These are phyloP conservation scores for Zoanthus solanderi DNA, from an alignment of 92 coral and sea anemone species.

Conservation along the genomic window DNA sequence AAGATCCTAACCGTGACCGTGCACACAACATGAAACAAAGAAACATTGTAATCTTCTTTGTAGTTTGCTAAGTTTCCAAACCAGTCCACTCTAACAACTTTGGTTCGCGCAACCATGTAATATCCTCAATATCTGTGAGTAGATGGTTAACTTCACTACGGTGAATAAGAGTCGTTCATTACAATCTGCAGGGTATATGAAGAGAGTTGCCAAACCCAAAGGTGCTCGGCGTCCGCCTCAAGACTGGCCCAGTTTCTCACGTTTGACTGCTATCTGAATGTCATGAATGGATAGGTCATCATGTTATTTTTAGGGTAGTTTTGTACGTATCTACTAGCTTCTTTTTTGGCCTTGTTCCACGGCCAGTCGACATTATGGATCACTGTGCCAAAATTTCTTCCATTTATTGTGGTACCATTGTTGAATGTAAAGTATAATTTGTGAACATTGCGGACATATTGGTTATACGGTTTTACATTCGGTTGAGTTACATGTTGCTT, in stretches of 20 bases:
- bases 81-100: no score
- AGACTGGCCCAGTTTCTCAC: constrained; percentile 68
- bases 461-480: no score
- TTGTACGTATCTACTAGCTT: background rate
- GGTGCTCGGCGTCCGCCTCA: constrained; percentile 69
- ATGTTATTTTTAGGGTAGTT: background rate
- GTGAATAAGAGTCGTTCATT: background rate
- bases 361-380: background rate
- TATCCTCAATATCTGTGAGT: background rate
- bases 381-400: no score
- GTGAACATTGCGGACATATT: no score
- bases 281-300: background rate
- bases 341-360: background rate
- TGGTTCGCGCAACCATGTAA: no score
- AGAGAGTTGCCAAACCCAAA: constrained; percentile 62
- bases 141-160: background rate
- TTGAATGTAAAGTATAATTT: no score
- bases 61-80: no score
- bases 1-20: no score
- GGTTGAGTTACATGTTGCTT: no score
- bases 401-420: no score
- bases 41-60: no score
- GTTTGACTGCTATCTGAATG: background rate
- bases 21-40: no score
- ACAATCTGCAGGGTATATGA: constrained; percentile 61